phyloP scores from a whole-genome alignment of 1,140 invertebrate genomes.

The Drosophila bocki region DNA sequence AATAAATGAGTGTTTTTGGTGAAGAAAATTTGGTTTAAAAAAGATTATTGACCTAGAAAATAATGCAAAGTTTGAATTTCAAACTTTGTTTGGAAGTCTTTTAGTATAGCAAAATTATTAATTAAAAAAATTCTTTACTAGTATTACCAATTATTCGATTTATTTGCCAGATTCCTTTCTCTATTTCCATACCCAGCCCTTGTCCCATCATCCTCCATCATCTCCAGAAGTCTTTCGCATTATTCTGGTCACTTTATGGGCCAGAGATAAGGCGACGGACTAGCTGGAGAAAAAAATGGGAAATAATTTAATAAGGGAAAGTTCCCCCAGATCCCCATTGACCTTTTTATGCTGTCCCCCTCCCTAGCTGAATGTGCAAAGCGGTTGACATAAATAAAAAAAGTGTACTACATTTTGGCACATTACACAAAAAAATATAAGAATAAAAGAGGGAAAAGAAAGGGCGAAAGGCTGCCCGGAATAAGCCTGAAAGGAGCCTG shows the following conservation, averaged over 20 bases:
- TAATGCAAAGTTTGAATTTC: background rate
- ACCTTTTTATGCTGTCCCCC: conserved; percentile 54
- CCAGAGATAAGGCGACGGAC: conserved; percentile 49
- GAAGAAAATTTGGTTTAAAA: background rate
- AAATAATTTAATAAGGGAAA: conserved; percentile 78
- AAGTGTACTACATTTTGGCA: conserved; percentile 72
- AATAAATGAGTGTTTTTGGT: background rate
- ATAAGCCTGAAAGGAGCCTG: conserved; percentile 47
- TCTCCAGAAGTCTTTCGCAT: conserved; percentile 17
- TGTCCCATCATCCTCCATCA: conserved; percentile 2
- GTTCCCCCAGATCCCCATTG: conserved; percentile 52
- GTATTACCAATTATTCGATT: background rate
- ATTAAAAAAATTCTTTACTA: background rate
- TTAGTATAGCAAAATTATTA: background rate
- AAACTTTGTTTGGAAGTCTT: background rate
- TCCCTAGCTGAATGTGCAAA: conserved; percentile 32
- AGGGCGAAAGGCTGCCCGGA: conserved; percentile 1
- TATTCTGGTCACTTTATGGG: conserved; percentile 60
- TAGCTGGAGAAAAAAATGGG: conserved; percentile 30
- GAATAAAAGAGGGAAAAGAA: conserved; percentile 37
- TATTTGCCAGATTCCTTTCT: background rate
- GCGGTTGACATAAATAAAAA: conserved; percentile 74
- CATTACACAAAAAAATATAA: conserved; percentile 52
- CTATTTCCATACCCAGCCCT: background rate
- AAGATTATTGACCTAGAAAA: background rate